Evolutionary conservation across 2,113 vertebrate genomes (phyloP).

Genomic region (Porphyrio hochstetteri): DNA sequence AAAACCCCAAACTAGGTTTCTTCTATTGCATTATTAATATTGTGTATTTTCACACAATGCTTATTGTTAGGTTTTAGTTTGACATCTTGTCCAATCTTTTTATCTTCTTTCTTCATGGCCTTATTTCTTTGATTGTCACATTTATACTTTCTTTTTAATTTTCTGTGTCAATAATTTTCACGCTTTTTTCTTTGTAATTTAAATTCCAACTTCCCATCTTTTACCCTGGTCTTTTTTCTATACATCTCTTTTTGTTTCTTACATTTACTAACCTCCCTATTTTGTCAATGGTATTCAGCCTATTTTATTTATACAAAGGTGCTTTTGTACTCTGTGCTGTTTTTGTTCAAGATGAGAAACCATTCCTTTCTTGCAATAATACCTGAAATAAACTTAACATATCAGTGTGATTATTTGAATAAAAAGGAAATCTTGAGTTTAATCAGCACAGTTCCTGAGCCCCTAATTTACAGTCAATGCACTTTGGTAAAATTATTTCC

Average conservation of each 20-base stretch:
- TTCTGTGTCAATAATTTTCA: not conserved
- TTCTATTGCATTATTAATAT: not conserved
- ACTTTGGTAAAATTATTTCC: conserved; percentile 26
- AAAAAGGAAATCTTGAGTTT: conserved; percentile 43
- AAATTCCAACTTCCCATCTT: not conserved
- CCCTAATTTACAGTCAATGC: conserved; percentile 6
- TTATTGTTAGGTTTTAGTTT: not conserved
- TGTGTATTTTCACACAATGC: not conserved
- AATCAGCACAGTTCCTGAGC: not conserved
- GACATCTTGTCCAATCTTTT: not conserved
- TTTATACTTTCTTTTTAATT: not conserved
- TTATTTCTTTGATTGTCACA: not conserved
- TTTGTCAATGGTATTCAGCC: not conserved
- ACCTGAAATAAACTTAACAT: not conserved
- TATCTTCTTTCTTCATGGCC: not conserved
- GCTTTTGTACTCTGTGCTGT: not conserved
- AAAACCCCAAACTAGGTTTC: not conserved
- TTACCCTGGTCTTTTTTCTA: not conserved
- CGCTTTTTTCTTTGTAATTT: not conserved
- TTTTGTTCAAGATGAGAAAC: not conserved
- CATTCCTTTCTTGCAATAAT: not conserved
- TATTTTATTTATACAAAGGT: not conserved
- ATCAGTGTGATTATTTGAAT: not conserved
- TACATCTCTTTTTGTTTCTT: not conserved
- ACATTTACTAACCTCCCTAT: not conserved